phyloP scores from a whole-genome alignment of 2,113 vertebrate species.

The Hirundichthys speculiger region DNA sequence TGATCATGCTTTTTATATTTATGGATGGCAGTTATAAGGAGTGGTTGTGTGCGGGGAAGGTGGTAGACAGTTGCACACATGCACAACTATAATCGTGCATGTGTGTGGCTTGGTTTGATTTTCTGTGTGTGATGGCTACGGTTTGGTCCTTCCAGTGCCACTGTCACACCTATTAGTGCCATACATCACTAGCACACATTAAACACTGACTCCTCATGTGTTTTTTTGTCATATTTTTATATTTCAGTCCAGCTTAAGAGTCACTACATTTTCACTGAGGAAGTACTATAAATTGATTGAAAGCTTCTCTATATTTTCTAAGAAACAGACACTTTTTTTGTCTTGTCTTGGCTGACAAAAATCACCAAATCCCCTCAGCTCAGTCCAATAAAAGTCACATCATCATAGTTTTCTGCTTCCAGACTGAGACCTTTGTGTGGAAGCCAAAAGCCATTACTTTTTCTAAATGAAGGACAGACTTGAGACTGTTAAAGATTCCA shows the following conservation, averaged over 20 bases:
- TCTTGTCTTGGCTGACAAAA: no score
- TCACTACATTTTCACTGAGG: no score
- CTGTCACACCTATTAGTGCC: conserved; percentile 62
- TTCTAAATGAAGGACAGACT: not conserved
- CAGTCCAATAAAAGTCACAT: not conserved
- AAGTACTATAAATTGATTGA: no score
- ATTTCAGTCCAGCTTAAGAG: no score
- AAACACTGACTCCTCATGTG: conserved; percentile 20
- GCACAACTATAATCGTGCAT: no score
- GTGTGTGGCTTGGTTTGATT: not conserved
- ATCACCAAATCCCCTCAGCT: not conserved
- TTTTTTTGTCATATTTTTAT: no score
- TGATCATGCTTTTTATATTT: conserved; percentile 65
- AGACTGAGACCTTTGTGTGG: not conserved
- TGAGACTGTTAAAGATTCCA: not conserved
- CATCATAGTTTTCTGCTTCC: not conserved
- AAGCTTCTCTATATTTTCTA: no score
- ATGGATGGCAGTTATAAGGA: conserved; percentile 61
- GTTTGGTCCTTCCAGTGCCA: conserved; percentile 23
- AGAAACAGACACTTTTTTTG: no score
- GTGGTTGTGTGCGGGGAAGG: conserved; percentile 24
- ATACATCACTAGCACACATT: no score
- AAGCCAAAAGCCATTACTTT: conserved; percentile 11
- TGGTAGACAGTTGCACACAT: conserved; percentile 10
- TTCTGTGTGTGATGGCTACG: conserved; percentile 1